These are phyloP conservation scores for Phaedon cochleariae DNA, from an alignment of 2,888 invertebrate genomes.

Conservation along the genomic window DNA sequence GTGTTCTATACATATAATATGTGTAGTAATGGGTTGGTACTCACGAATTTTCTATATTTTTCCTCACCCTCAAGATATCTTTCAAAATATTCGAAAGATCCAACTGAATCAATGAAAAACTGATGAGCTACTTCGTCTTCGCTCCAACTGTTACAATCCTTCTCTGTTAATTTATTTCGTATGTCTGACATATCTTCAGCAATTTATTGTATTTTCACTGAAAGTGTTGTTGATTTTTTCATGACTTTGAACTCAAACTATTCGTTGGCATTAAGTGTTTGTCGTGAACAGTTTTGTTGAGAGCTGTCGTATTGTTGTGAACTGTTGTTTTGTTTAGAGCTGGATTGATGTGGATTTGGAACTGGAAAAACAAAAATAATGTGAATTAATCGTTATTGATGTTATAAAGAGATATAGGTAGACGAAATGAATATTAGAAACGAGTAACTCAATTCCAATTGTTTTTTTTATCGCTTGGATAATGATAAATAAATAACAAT, in stretches of 20 bases:
- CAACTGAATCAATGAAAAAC: slow-evolving; percentile 1
- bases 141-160: too few species aligned
- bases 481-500: too few species aligned
- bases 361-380: background rate
- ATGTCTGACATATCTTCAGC: background rate
- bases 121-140: slow-evolving; percentile 6
- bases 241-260: slow-evolving; percentile 8
- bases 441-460: too few species aligned
- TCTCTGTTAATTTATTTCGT: too few species aligned
- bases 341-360: background rate
- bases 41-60: background rate
- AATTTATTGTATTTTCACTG: slow-evolving; percentile 1
- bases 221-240: background rate
- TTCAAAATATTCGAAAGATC: slow-evolving; percentile 5
- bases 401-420: background rate
- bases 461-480: too few species aligned
- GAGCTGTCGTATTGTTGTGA: background rate
- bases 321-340: too few species aligned
- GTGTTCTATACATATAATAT: too few species aligned
- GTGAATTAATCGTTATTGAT: background rate
- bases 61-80: background rate
- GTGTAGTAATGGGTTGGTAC: too few species aligned
- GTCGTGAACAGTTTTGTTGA: background rate
- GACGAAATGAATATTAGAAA: background rate
- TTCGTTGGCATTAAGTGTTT: background rate